Percentiles rank a stretch among this genome's conserved stretches.
phyloP scores from a whole-genome alignment of 2,797 vertebrate genomes.

The Lagorchestes hirsutus region DNA sequence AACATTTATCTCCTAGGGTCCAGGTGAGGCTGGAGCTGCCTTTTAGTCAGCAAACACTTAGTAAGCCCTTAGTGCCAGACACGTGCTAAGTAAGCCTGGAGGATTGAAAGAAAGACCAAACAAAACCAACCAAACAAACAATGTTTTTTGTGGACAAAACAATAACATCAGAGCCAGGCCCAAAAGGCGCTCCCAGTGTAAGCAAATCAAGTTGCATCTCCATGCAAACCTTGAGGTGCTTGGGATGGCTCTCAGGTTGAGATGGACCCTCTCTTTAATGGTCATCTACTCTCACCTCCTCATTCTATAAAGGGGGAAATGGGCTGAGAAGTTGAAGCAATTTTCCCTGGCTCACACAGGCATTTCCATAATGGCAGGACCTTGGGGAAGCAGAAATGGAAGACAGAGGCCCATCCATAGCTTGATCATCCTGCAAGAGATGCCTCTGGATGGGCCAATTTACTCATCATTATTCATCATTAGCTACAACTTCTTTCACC shows the following conservation, averaged over 20 bases:
- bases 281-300: neutral
- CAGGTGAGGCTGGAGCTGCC: too few species aligned
- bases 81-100: neutral
- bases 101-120: neutral
- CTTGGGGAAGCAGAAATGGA: neutral
- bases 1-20: neutral
- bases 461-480: neutral
- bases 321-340: neutral
- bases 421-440: neutral
- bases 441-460: neutral
- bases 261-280: neutral
- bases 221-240: too few species aligned
- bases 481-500: conserved; percentile 6
- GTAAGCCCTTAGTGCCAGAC: neutral
- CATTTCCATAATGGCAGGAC: neutral
- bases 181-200: too few species aligned
- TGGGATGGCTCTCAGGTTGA: neutral
- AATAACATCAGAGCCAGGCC: too few species aligned
- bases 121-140: neutral
- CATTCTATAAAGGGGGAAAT: neutral
- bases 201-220: neutral
- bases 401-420: neutral
- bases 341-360: neutral
- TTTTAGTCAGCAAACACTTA: neutral
- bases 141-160: too few species aligned